These are phyloP conservation scores for Scomber japonicus DNA, from an alignment of 2,113 vertebrate genomes.

Conservation along the genomic window DNA sequence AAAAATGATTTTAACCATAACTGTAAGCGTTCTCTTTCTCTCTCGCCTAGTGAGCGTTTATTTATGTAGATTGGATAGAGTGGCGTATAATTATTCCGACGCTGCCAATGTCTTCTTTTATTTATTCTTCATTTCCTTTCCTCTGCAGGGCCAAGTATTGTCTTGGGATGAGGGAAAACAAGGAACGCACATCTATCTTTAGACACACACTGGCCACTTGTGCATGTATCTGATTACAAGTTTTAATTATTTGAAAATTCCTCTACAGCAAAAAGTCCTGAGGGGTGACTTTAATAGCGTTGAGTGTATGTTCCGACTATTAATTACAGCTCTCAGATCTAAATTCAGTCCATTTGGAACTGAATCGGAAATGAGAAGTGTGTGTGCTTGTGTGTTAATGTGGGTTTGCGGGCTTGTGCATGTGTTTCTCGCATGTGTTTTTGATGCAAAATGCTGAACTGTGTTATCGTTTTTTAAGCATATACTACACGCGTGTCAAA, in stretches of 20 bases:
- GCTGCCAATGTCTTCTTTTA: constrained; percentile 82
- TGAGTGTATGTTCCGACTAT: constrained; percentile 62
- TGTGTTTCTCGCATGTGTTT: neutral
- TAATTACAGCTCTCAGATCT: constrained; percentile 70
- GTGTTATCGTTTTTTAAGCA: constrained; percentile 15
- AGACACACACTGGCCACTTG: constrained; percentile 48
- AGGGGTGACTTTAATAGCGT: constrained; percentile 59
- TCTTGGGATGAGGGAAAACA: constrained; percentile 65
- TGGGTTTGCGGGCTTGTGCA: neutral
- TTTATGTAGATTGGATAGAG: constrained; percentile 87
- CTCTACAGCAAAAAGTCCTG: constrained; percentile 45
- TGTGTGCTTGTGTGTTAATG: neutral
- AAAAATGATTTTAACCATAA: constrained; percentile 85
- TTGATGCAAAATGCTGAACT: constrained; percentile 22
- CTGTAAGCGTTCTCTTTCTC: constrained; percentile 59
- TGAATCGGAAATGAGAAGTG: neutral
- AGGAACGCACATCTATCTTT: constrained; percentile 75
- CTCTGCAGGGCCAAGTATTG: constrained; percentile 68
- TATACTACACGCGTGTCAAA: constrained; percentile 19
- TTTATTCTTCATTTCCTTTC: constrained; percentile 81
- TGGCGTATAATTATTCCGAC: constrained; percentile 80
- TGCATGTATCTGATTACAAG: constrained; percentile 67
- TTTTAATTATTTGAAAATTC: constrained; percentile 72
- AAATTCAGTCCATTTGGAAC: constrained; percentile 47
- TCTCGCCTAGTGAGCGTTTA: constrained; percentile 74